These are phyloP conservation scores for Mormyrus proboscirostris DNA, from an alignment of 2,797 vertebrate species.

Conservation along the genomic window DNA sequence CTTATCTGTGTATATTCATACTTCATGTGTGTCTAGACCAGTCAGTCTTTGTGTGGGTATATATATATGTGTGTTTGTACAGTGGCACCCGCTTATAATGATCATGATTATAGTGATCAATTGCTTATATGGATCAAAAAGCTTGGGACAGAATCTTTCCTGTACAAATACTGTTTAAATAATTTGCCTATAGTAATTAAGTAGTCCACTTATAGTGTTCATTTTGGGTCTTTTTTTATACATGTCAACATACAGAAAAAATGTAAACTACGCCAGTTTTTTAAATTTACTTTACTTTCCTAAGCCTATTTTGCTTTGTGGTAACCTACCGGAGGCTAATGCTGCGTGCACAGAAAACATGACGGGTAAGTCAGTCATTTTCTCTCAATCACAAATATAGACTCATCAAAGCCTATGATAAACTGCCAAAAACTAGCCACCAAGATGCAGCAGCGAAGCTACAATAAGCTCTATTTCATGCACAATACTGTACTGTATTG, in stretches of 20 bases:
- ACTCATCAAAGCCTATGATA: background rate
- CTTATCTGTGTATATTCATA: background rate
- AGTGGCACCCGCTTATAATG: background rate
- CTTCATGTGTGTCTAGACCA: background rate
- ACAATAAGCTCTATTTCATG: background rate
- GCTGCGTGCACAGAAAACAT: background rate
- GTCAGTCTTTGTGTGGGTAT: background rate
- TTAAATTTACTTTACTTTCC: background rate
- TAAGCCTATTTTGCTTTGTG: too few species aligned
- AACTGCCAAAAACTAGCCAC: background rate
- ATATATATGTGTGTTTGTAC: background rate
- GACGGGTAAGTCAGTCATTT: background rate
- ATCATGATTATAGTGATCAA: background rate
- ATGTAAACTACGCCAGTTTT: background rate
- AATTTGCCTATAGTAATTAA: background rate
- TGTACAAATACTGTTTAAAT: background rate
- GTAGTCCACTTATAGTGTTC: background rate
- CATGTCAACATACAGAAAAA: background rate
- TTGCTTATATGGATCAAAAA: background rate
- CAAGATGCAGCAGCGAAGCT: background rate
- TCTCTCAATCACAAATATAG: background rate
- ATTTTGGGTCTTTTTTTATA: background rate
- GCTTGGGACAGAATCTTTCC: background rate
- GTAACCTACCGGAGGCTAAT: background rate
- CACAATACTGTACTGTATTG: background rate